Percentiles rank a stretch among this genome's conserved stretches.
phyloP scores from a whole-genome alignment of 2,888 invertebrate genomes.

The Pollenia labialis region DNA sequence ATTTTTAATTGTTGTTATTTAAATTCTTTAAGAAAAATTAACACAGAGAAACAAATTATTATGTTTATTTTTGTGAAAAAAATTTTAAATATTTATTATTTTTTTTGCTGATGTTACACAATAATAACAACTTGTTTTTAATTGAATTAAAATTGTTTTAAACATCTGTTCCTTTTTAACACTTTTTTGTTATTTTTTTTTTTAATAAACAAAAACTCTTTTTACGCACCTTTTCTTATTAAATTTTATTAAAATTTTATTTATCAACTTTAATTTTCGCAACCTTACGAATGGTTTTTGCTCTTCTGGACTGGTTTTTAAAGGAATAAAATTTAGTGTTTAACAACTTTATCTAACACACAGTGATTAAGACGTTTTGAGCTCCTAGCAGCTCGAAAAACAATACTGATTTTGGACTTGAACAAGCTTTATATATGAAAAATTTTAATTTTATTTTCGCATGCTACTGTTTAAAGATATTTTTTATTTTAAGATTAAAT shows the following conservation, averaged over 20 bases:
- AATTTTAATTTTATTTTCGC: slow-evolving; percentile 17
- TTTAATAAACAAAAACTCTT: slow-evolving; percentile 4
- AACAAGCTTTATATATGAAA: slow-evolving; percentile 67
- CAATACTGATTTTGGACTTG: slow-evolving; percentile 64
- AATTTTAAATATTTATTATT: neutral
- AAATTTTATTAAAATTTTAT: slow-evolving; percentile 90
- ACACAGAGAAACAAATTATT: slow-evolving; percentile 16
- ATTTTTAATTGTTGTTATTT: neutral
- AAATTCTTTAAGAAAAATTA: slow-evolving; percentile 1
- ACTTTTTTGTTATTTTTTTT: slow-evolving; percentile 3
- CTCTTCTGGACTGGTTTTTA: slow-evolving; percentile 81
- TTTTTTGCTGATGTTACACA: neutral
- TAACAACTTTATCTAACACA: slow-evolving; percentile 62
- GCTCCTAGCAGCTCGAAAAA: slow-evolving; percentile 74
- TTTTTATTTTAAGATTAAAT: slow-evolving; percentile 34
- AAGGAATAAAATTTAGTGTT: slow-evolving; percentile 43
- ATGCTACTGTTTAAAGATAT: slow-evolving; percentile 5
- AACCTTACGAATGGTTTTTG: slow-evolving; percentile 94
- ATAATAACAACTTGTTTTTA: neutral
- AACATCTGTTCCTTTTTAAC: neutral
- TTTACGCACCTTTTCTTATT: slow-evolving; percentile 64
- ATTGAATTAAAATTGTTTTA: neutral
- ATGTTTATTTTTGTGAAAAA: neutral
- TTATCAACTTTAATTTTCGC: slow-evolving; percentile 89
- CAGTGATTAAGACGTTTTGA: slow-evolving; percentile 62